Conservation (phyloP, 2,888 invertebrate species). For the Encarsia formosa region DNA sequence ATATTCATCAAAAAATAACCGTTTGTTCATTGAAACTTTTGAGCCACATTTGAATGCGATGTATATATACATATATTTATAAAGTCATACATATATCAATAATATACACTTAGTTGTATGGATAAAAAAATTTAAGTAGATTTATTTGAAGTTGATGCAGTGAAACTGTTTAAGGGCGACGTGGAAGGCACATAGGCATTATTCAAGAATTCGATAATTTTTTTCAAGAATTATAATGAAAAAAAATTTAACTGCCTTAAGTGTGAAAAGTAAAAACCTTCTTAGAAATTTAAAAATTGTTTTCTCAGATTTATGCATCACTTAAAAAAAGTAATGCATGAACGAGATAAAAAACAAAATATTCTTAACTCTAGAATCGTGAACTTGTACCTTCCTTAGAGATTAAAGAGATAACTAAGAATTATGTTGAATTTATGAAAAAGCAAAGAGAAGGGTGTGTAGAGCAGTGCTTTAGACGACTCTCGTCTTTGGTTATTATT, state of each 20-base stretch:
- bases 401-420: too few species aligned
- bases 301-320: too few species aligned
- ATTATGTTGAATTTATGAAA: conserved; percentile 14
- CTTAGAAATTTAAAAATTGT: too few species aligned
- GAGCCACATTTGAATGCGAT: conserved; percentile 21
- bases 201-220: conserved; percentile 16
- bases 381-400: too few species aligned
- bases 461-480: conserved; percentile 23
- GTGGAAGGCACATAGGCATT: conserved; percentile 1
- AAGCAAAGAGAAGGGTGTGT: neutral
- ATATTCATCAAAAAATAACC: conserved; percentile 2
- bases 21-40: conserved; percentile 24
- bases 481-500: conserved; percentile 23
- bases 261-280: too few species aligned
- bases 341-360: too few species aligned
- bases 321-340: too few species aligned
- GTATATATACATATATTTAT: neutral
- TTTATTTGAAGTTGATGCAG: conserved; percentile 20
- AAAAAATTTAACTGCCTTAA: too few species aligned
- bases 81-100: neutral
- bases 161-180: conserved; percentile 23
- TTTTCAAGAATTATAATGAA: too few species aligned
- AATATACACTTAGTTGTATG: conserved; percentile 25
- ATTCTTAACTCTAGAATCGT: too few species aligned
- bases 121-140: conserved; percentile 23